phyloP scores from a whole-genome alignment of 2,797 vertebrate genomes.

The Lepilemur ruficaudatus region DNA sequence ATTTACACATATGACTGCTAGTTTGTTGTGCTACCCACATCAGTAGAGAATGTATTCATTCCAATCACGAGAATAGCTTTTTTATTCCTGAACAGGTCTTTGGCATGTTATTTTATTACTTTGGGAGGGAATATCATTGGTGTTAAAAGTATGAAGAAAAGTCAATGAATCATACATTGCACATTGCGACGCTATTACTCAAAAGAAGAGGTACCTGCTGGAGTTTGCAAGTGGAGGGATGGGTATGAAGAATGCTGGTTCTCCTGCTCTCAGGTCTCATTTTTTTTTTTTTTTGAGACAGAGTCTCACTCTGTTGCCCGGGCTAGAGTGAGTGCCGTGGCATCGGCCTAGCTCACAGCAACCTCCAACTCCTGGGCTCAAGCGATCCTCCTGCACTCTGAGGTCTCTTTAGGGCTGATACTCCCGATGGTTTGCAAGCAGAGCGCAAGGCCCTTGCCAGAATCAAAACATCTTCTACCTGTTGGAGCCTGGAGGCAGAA shows the following conservation, averaged over 20 bases:
- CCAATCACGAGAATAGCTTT: background rate
- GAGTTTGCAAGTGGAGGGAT: background rate
- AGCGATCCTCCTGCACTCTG: too few species aligned
- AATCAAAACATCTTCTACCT: background rate
- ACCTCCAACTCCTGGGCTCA: too few species aligned
- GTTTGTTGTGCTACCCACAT: too few species aligned
- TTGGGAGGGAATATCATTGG: background rate
- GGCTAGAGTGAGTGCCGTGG: too few species aligned
- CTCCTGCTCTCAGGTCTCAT: too few species aligned
- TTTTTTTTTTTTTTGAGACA: too few species aligned
- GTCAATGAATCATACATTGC: background rate
- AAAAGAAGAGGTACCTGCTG: background rate
- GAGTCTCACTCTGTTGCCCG: too few species aligned
- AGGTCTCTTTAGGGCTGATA: too few species aligned
- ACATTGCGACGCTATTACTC: background rate
- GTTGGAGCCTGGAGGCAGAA: too few species aligned
- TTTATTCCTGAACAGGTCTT: background rate
- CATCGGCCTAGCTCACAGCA: too few species aligned
- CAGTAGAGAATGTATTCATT: background rate
- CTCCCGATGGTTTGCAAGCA: background rate
- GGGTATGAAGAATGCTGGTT: background rate
- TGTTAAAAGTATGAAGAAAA: background rate
- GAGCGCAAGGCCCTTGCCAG: background rate
- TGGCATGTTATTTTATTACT: background rate
- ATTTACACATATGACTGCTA: background rate